phyloP scores from a whole-genome alignment of 1,140 invertebrate genomes.

The Nomia melanderi region DNA sequence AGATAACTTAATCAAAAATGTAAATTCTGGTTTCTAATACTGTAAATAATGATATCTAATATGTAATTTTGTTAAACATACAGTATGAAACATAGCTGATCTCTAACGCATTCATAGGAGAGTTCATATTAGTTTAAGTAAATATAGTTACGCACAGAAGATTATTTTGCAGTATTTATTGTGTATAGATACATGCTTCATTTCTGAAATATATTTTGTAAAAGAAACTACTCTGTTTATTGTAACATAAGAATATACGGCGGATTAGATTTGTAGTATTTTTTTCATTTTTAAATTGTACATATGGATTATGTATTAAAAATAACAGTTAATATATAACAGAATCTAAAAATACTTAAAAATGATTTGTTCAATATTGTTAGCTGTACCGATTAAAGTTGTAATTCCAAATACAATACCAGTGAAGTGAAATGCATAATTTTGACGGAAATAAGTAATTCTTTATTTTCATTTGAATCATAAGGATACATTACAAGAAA shows the following conservation, averaged over 20 bases:
- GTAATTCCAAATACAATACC: no score
- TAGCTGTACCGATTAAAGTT: no score
- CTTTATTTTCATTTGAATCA: constrained; percentile 65
- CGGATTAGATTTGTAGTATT: background rate
- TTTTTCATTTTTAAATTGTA: background rate
- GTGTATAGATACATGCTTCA: background rate
- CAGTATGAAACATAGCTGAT: constrained; percentile 9
- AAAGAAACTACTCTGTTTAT: constrained; percentile 1
- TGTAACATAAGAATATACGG: background rate
- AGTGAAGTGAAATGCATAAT: background rate
- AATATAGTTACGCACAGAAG: background rate
- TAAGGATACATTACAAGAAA: constrained; percentile 69
- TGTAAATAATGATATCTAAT: background rate
- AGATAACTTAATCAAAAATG: constrained; percentile 73
- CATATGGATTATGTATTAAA: background rate
- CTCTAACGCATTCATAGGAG: background rate
- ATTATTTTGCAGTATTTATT: constrained; percentile 21
- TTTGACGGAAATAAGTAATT: constrained; percentile 60
- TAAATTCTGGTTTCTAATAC: constrained; percentile 63
- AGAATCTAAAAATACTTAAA: background rate
- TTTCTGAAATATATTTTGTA: background rate
- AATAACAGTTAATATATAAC: background rate
- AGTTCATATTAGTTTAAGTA: background rate
- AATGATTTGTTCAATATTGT: no score
- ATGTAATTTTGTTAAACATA: background rate